Evolutionary conservation across 2,113 vertebrate genomes (phyloP), one percentile per base, ranked within the genome.

Genomic region (Spermophilus dauricus): DNA sequence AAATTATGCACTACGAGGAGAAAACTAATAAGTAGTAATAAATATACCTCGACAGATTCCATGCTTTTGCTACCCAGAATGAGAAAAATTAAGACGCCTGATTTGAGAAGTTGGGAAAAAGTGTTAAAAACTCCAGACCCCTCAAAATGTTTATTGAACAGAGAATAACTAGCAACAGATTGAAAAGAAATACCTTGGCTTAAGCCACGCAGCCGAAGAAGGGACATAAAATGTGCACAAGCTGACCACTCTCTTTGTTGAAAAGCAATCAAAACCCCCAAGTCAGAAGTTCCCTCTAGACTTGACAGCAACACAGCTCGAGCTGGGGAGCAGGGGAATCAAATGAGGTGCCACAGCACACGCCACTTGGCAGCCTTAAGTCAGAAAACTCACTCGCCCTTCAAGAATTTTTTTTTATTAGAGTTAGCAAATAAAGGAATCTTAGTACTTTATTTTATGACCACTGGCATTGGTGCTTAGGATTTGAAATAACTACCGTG

Each of bases 391-490:
- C 91, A 28, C 70, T 96, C 7, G 8, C n/a, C 58, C 86, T 75
- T 91, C 58, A 96, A 97, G 96, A 97, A 97, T 98, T 97, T 98
- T 95, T 97, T 97, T 97, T 97, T 97, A 97, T 98, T 98, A 96
- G 73, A 45, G 18, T 91, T 98, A 98, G 98, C 98, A 98, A 95
- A 97, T 95, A 91, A 98, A 98, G 69, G n/a, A 97, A 97, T 97
- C 97, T 96, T 95, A 96, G 61, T 72, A 91, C 89, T 97, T 98
- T 93, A 90, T 95, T 98, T 97, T 95, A 93, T 94, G 89, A 92
- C 87, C 95, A 83, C 88, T 97, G 97, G 95, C 96, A 95, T 63
- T 26, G 1, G 67, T 85, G 39, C 48, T 97, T 97, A 96, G 13
- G 96, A 97, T 97, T 96, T 96, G 98, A 97, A 97, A 91, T 69